phyloP scores from a whole-genome alignment of 2,888 invertebrate genomes.

The Nipponacmea schrenckii region DNA sequence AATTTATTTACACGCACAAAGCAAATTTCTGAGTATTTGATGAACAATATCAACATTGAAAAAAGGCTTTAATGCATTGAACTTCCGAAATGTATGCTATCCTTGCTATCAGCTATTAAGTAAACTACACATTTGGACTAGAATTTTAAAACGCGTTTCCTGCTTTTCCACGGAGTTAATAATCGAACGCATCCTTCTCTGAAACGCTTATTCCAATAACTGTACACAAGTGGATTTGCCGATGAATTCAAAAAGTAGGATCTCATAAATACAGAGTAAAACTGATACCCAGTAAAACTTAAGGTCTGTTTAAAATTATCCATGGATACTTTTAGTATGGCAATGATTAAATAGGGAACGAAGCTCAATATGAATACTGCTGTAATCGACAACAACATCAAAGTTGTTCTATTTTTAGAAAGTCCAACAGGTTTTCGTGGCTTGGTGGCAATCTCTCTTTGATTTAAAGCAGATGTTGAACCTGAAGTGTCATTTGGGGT shows the following conservation, averaged over 20 bases:
- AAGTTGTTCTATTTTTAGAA: neutral
- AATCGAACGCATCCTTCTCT: constrained; percentile 35
- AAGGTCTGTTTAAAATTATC: neutral
- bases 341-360: neutral
- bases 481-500: neutral
- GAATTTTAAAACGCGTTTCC: neutral
- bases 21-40: too few relatives aligned
- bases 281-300: constrained; percentile 22
- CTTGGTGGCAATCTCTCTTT: neutral
- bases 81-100: too few relatives aligned
- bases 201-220: constrained; percentile 44
- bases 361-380: neutral
- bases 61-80: too few relatives aligned
- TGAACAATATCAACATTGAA: too few relatives aligned
- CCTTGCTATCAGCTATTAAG: too few relatives aligned
- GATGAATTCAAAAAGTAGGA: constrained; percentile 49
- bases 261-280: constrained; percentile 45
- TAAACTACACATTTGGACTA: too few relatives aligned
- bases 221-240: constrained; percentile 48
- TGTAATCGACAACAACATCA: neutral
- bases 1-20: too few relatives aligned
- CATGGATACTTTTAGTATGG: neutral
- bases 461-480: neutral
- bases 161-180: constrained; percentile 1
- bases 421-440: neutral